Evolutionary conservation across 2,113 vertebrate genomes (phyloP).

Genomic region (Leucosticte australis): DNA sequence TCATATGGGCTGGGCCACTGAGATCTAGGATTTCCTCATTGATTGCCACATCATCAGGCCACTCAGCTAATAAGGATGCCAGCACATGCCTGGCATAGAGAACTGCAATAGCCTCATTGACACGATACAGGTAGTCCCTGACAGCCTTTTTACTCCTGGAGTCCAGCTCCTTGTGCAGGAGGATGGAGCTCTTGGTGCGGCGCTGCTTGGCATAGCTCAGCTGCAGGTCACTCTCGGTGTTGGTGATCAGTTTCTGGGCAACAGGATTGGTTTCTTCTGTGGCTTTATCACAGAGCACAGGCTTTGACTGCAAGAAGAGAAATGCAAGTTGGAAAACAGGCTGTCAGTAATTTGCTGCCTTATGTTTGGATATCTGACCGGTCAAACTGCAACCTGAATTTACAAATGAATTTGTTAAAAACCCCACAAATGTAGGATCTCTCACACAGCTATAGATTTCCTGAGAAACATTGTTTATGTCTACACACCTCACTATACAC

Average conservation of each 20-base stretch:
- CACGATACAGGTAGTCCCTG: constrained; percentile 90
- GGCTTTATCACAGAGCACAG: constrained; percentile 85
- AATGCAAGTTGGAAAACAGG: background rate
- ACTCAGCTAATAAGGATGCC: constrained; percentile 87
- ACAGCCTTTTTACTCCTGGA: constrained; percentile 88
- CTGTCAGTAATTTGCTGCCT: background rate
- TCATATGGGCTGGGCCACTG: constrained; percentile 93
- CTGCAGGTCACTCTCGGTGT: constrained; percentile 91
- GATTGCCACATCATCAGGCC: constrained; percentile 83
- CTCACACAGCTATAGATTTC: background rate
- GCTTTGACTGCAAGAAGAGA: constrained; percentile 80
- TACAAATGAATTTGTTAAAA: background rate
- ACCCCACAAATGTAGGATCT: background rate
- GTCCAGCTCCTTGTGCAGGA: constrained; percentile 94
- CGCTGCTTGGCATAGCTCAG: constrained; percentile 94
- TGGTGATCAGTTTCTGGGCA: constrained; percentile 94
- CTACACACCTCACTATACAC: background rate
- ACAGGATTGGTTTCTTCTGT: constrained; percentile 88
- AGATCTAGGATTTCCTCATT: constrained; percentile 91
- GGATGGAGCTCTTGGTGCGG: constrained; percentile 90
- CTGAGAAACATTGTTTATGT: background rate
- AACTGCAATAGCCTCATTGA: constrained; percentile 93
- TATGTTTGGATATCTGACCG: background rate
- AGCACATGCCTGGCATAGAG: constrained; percentile 94
- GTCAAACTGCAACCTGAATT: background rate